These are phyloP conservation scores for Balaeniceps rex DNA, from an alignment of 2,113 vertebrate species.

Conservation along the genomic window DNA sequence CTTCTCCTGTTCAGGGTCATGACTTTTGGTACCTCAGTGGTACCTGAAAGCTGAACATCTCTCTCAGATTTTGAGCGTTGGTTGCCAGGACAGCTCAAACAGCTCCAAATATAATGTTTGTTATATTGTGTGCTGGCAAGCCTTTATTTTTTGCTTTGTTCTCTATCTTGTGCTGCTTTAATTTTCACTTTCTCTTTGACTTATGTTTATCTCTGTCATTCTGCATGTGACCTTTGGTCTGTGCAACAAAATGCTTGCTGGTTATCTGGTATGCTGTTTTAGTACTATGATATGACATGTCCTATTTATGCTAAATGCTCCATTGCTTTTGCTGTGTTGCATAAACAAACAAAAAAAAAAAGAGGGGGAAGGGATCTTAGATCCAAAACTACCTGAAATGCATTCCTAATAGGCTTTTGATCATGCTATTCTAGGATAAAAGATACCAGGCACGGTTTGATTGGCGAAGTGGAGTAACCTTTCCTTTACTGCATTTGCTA, in stretches of 20 bases:
- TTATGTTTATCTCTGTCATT: neutral
- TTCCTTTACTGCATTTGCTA: neutral
- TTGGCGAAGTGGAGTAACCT: neutral
- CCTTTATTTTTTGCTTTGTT: neutral
- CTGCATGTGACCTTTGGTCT: neutral
- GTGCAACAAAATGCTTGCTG: neutral
- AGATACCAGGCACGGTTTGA: neutral
- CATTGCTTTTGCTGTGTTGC: neutral
- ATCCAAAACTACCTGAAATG: neutral
- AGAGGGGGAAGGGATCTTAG: neutral
- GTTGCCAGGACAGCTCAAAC: neutral
- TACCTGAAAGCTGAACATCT: neutral
- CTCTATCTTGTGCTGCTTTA: neutral
- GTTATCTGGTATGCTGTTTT: neutral
- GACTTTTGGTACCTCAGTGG: neutral
- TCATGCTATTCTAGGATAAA: neutral
- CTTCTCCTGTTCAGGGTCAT: neutral
- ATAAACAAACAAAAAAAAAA: neutral
- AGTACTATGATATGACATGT: neutral
- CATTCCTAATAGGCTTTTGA: neutral
- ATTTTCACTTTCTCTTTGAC: slow-evolving; percentile 36
- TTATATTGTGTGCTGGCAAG: neutral
- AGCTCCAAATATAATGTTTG: neutral
- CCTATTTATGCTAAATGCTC: neutral
- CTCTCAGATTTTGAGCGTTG: neutral